Evolutionary conservation across 35 echinoderm and acorn worm species (phyloP), one percentile per base, ranked within the genome.

Genomic region (Ophiothrix spiculata): DNA sequence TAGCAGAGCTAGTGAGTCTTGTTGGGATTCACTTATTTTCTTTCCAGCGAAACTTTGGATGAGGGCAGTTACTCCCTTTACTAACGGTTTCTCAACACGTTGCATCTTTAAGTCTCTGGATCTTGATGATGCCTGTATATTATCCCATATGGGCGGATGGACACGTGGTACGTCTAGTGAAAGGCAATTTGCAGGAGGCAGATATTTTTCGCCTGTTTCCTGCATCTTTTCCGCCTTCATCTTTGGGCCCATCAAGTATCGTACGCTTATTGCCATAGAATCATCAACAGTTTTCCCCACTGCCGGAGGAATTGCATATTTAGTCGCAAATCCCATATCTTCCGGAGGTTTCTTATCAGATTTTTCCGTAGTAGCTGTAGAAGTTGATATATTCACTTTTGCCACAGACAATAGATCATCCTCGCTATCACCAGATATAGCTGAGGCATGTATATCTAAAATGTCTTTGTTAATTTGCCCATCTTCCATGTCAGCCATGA

Each of bases 131-230:
- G 39, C 33, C 21, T 32, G 49, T 32, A 83, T 35, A 33, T 33
- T 64, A 29, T 83, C 81, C 81, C 81, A 83, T 25, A 83, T 60
- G 11, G 41, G 39, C 39, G 21, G 81, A 45, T 83, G 37, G 31
- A 83, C 39, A 42, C 81, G 16, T n/a, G 89, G 89, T 17, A 86
- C 76, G 1, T 79, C 74, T 49, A 85, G 23, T 36, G 13, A 31
- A 16, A 34, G 34, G 60, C 37, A 90, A 1, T 76, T 86, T 6
- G 14, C 84, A 31, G 74, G 89, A 29, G 49, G 38, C 31, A 38
- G 56, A 79, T 80, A 86, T 38, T 86, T 79, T 31, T 91, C 82
- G 35, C 21, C 64, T 16, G 49, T 79, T 4, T 77, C 46, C 13
- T 21, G 8, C 45, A 54, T 11, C 8, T 8, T 39, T 63, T 91